A percentile compares a stretch with the other conserved stretches of the same genome.
Evolutionary conservation across 1,140 invertebrate species (phyloP).

Genomic region (Diorhabda sublineata): DNA sequence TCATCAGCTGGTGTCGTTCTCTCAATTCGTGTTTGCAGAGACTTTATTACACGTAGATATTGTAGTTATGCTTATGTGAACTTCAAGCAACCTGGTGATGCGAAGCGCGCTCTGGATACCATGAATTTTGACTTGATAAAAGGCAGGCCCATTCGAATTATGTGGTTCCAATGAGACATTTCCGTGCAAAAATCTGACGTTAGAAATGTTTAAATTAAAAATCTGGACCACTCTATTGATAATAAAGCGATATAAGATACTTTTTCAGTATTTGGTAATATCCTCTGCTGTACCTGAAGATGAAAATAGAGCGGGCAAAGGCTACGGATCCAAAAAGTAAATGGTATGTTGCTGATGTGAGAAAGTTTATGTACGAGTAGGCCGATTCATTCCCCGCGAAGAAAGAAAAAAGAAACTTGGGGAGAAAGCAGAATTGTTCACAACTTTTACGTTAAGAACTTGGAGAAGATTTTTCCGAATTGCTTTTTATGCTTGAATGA

Average conservation of each 20-base stretch:
- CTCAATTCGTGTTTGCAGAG: conserved; percentile 96
- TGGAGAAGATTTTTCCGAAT: conserved; percentile 91
- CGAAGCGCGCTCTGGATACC: conserved; percentile 57
- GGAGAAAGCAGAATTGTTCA: conserved; percentile 95
- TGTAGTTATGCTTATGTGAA: conserved; percentile 99
- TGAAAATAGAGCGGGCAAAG: conserved; percentile 77
- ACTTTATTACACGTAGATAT: conserved; percentile 94
- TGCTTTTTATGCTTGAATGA: conserved; percentile 50
- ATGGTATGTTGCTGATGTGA: conserved; percentile 48
- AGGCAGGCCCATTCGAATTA: too few species aligned
- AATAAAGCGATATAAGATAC: too few species aligned
- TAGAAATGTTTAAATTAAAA: conserved; percentile 42
- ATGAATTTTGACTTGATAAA: too few species aligned
- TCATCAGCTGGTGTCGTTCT: conserved; percentile 95
- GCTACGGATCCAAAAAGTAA: conserved; percentile 97
- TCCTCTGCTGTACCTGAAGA: conserved; percentile 92
- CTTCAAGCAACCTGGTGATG: conserved; percentile 98
- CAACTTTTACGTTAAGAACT: conserved; percentile 61
- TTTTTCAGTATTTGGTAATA: conserved; percentile 62
- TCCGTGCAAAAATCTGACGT: conserved; percentile 96
- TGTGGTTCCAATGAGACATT: conserved; percentile 68
- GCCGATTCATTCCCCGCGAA: conserved; percentile 94
- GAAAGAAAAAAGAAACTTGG: conserved; percentile 97
- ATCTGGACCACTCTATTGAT: too few species aligned
- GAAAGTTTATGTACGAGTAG: conserved; percentile 84